phyloP scores from a whole-genome alignment of 2,888 invertebrate genomes.

The Encarsia formosa region DNA sequence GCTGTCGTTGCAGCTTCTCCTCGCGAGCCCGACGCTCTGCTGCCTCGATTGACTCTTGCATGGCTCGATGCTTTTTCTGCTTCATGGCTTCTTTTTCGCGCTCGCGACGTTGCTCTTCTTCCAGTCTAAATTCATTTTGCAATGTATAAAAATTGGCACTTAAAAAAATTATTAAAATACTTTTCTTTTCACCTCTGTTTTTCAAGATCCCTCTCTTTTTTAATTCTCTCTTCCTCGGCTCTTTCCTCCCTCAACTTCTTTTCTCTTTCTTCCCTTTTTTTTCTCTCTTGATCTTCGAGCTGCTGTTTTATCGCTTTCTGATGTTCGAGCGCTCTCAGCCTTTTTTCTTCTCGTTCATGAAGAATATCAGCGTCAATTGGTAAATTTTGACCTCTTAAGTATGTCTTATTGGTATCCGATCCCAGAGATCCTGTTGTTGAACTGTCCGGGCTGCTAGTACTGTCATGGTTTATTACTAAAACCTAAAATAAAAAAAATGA shows the following conservation, averaged over 20 bases:
- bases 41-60: constrained; percentile 71
- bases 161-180: no score
- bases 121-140: constrained; percentile 49
- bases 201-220: constrained; percentile 52
- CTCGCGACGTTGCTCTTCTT: constrained; percentile 65
- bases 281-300: constrained; percentile 75
- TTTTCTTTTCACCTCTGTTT: constrained; percentile 44
- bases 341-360: constrained; percentile 75
- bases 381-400: constrained; percentile 81
- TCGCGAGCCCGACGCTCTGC: constrained; percentile 67
- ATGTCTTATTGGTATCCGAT: constrained; percentile 56
- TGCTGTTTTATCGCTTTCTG: constrained; percentile 83
- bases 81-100: constrained; percentile 70
- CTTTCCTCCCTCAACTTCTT: constrained; percentile 70
- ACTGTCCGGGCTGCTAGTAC: constrained; percentile 45
- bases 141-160: background rate
- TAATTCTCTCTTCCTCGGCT: constrained; percentile 73
- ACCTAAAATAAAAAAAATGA: constrained; percentile 45
- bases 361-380: constrained; percentile 75
- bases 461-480: constrained; percentile 57
- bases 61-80: constrained; percentile 67
- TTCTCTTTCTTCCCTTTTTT: constrained; percentile 73
- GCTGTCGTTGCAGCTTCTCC: constrained; percentile 52
- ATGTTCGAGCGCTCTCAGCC: constrained; percentile 79
- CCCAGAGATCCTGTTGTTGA: constrained; percentile 43